These are phyloP conservation scores for Tridacna gigas DNA, from an alignment of 2,888 invertebrate genomes.

Conservation along the genomic window DNA sequence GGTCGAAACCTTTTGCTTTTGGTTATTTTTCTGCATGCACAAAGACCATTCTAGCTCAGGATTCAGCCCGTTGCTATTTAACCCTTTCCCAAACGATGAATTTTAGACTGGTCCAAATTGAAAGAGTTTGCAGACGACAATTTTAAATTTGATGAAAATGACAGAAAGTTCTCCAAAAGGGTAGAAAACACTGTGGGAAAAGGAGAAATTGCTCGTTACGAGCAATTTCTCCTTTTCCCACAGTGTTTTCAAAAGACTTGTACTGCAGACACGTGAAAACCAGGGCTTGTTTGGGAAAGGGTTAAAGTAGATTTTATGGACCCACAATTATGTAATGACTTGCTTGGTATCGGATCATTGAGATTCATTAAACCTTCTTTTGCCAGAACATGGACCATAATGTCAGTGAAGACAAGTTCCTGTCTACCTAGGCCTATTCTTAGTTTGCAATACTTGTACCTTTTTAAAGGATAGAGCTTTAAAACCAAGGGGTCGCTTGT, in stretches of 20 bases:
- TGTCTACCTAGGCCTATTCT: background rate
- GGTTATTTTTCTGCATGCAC: no score
- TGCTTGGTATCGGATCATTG: no score
- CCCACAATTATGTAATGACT: no score
- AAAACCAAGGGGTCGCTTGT: background rate
- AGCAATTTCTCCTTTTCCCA: constrained; percentile 1
- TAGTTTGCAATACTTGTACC: background rate
- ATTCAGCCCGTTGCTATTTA: no score
- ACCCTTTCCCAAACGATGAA: no score
- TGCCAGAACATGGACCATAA: background rate
- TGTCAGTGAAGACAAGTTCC: background rate
- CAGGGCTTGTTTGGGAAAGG: background rate
- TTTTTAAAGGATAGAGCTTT: background rate
- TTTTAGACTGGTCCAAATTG: no score
- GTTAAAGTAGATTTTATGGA: background rate
- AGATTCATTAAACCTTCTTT: no score
- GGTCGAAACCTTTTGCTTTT: no score
- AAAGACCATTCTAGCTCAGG: no score
- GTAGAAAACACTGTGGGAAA: constrained; percentile 2
- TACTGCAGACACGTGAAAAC: background rate
- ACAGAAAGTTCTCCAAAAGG: no score
- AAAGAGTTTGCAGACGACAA: no score
- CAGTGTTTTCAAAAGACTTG: background rate
- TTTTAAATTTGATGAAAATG: no score
- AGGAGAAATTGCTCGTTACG: background rate